These are phyloP conservation scores for Drosophila dives DNA, from an alignment of 2,888 invertebrate genomes.

Conservation along the genomic window DNA sequence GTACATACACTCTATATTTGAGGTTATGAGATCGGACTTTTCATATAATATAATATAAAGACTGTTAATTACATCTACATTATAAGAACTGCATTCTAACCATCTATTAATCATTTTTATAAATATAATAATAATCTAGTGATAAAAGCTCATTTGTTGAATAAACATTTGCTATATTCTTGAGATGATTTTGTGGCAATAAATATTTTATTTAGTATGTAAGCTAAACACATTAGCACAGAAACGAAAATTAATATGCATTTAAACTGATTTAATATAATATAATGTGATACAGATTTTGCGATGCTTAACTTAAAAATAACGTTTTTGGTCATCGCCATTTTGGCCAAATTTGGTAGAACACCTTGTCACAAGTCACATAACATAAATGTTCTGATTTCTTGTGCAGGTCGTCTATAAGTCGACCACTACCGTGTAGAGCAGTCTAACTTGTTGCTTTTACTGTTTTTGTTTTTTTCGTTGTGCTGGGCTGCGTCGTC, in stretches of 20 bases:
- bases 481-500: conserved; percentile 11
- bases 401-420: neutral
- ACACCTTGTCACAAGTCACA: neutral
- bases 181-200: neutral
- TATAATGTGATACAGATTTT: neutral
- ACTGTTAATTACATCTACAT: neutral
- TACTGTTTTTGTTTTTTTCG: conserved; percentile 4
- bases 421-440: neutral
- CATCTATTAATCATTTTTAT: neutral
- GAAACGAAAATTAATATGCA: neutral
- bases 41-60: neutral
- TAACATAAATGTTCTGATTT: neutral
- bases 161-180: neutral
- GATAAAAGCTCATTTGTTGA: neutral
- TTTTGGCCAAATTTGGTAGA: neutral
- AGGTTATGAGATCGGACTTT: neutral
- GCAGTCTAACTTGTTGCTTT: conserved; percentile 1
- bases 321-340: neutral
- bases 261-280: neutral
- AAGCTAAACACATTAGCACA: neutral
- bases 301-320: neutral
- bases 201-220: neutral
- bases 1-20: neutral
- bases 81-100: neutral
- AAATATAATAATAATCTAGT: neutral